Percentiles rank a stretch among this genome's conserved stretches.
These are phyloP conservation scores for Sinocyclocheilus grahami DNA, from an alignment of 2,113 vertebrate genomes.

Conservation along the genomic window DNA sequence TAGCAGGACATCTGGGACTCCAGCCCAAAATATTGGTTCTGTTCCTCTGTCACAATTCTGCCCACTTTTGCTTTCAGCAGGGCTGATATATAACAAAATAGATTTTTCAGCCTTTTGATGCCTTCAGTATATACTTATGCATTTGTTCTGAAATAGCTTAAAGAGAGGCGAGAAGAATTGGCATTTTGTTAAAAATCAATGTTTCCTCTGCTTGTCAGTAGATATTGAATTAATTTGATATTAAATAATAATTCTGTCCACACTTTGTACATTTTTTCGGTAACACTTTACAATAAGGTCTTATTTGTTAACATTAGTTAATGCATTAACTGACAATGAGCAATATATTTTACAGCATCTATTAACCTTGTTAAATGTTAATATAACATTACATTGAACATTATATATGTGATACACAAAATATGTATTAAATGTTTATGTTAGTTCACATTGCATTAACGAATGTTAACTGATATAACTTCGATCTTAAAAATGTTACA, in stretches of 20 bases:
- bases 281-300: no score
- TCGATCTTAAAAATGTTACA: no score
- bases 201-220: not conserved
- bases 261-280: not conserved
- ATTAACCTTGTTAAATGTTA: no score
- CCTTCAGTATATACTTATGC: not conserved
- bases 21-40: slow-evolving; percentile 1
- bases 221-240: not conserved
- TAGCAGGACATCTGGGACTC: slow-evolving; percentile 51
- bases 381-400: no score
- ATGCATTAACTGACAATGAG: no score
- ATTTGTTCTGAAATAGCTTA: not conserved
- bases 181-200: not conserved
- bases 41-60: slow-evolving; percentile 11
- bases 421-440: no score
- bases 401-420: no score
- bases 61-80: not conserved
- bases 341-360: no score
- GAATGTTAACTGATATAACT: no score
- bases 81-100: not conserved
- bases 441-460: no score
- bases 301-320: no score
- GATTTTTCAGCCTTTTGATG: not conserved
- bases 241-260: not conserved
- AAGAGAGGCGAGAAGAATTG: not conserved